These are phyloP conservation scores for Schizaphis graminum DNA, from an alignment of 2,888 invertebrate genomes.

Conservation along the genomic window DNA sequence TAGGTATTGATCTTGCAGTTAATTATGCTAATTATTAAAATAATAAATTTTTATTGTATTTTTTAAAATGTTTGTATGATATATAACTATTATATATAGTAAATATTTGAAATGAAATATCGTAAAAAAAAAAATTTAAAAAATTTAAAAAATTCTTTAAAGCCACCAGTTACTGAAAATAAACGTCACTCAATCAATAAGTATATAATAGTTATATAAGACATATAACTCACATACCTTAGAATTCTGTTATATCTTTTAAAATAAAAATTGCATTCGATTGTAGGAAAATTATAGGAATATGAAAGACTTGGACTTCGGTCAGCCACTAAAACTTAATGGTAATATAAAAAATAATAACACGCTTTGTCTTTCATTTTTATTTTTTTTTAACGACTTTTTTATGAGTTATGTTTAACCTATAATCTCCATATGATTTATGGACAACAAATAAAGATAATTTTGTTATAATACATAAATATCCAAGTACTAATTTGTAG, in stretches of 20 bases:
- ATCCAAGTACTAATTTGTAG: background rate
- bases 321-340: background rate
- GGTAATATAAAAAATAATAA: background rate
- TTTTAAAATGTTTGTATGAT: too few relatives aligned
- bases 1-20: background rate
- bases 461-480: background rate
- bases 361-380: background rate
- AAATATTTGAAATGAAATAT: background rate
- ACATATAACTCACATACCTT: background rate
- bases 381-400: background rate
- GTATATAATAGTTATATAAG: too few relatives aligned
- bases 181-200: background rate
- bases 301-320: background rate
- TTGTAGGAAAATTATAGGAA: background rate
- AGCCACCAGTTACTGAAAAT: background rate
- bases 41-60: background rate
- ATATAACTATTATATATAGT: too few relatives aligned
- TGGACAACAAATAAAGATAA: background rate
- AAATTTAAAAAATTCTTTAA: too few relatives aligned
- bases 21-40: background rate
- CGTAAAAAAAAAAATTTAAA: background rate
- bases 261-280: conserved; percentile 12
- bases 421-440: background rate
- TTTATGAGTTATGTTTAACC: background rate
- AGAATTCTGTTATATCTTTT: background rate